These are phyloP conservation scores for Tychaedon coryphoeus DNA, from an alignment of 2,113 vertebrate species.

Conservation along the genomic window DNA sequence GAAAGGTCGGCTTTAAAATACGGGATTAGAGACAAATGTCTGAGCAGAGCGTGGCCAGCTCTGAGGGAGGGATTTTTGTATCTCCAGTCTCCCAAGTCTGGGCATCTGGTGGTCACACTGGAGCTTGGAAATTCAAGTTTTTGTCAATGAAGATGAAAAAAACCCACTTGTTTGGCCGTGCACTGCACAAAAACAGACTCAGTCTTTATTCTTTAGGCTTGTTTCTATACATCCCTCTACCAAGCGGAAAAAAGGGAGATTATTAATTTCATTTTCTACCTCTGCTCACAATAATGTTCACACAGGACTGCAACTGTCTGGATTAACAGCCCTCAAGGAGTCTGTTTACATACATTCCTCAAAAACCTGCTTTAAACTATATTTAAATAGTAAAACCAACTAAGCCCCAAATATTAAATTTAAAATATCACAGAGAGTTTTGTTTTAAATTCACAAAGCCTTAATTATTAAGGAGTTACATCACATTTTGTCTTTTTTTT, in stretches of 20 bases:
- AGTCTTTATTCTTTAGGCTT: background rate
- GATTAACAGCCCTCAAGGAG: background rate
- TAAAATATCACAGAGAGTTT: background rate
- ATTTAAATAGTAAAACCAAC: conserved; percentile 13
- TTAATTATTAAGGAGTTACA: background rate
- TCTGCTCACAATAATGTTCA: background rate
- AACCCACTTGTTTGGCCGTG: background rate
- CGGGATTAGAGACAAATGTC: background rate
- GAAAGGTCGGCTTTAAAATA: background rate
- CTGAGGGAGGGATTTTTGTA: background rate
- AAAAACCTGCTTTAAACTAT: background rate
- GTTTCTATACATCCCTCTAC: background rate
- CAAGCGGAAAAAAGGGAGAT: background rate
- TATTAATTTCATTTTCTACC: background rate
- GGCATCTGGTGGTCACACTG: background rate
- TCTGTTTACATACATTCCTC: background rate
- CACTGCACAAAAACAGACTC: background rate
- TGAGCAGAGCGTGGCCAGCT: background rate
- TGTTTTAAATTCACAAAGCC: background rate
- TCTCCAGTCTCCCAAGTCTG: background rate
- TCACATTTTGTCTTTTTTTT: background rate
- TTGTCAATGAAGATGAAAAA: background rate
- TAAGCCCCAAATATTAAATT: conserved; percentile 1
- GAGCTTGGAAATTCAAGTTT: background rate
- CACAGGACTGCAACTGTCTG: background rate